Base-by-base conservation (phyloP, 2,888 invertebrate genomes). In the Augochlorella aurata region DNA sequence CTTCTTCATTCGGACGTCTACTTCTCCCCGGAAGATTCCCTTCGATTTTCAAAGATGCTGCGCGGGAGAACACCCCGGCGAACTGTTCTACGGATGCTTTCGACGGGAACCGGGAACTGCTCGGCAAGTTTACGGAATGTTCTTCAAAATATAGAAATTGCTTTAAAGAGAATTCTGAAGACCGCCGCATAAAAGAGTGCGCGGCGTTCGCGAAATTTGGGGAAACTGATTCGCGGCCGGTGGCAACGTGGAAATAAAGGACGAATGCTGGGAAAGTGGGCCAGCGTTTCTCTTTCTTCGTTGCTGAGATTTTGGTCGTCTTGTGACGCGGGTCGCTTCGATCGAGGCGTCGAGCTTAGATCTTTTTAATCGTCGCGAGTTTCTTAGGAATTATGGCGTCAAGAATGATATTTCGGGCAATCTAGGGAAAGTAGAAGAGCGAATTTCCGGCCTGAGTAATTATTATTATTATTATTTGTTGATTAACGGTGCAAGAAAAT, bases 161-260 rank as follows among this genome's bases (percentile, higher is more conserved):
- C 58, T 54, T 63, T 24, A 61, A 71, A 58, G 61, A 85, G 72
- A 76, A 73, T 65, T 52, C 18, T 58, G 47, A n/a, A 24, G 58
- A 24, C 24, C 24, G 14, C 24, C 24, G 58, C 24, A 58, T 16
- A 58, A 24, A 58, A 24, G 58, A 24, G 16, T 58, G 14, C 24
- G 58, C 2, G 58, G 16, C 24, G 24, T 16, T 24, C 58, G 58
- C 58, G 54, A 58, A 14, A 38, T 24, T 58, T 58, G 24, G 21
- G 58, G 24, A 58, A 58, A 58, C 58, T 24, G 58, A 14, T 14
- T 58, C 58, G 24, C 58, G 58, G 21, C 58, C 21, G 24, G 14
- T 58, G 14, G 21, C 3, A 58, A 58, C 21, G 7, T 7, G 21
- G 24, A 58, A 58, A 58, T 58, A 58, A 58, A 21, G 58, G 21